Evolutionary conservation across 2,888 invertebrate species (phyloP).

Genomic region (Euzetes globulus): DNA sequence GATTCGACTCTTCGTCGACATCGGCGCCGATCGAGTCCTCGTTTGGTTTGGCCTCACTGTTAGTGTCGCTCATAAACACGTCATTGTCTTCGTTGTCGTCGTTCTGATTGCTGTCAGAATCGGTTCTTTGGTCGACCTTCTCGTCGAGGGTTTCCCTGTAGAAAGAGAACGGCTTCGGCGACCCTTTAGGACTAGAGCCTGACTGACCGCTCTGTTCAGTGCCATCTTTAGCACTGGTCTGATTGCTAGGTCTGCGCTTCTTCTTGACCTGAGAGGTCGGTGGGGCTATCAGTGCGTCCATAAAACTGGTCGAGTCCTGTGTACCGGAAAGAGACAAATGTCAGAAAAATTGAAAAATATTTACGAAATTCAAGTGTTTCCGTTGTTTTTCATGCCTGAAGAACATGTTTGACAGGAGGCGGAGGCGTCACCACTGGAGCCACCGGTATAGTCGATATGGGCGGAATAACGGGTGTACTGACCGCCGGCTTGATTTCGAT

Average conservation of each 20-base stretch:
- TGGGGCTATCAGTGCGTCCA: slow-evolving; percentile 27
- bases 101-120: slow-evolving; percentile 25
- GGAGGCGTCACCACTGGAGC: background rate
- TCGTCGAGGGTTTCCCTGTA: slow-evolving; percentile 38
- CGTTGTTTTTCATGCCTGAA: background rate
- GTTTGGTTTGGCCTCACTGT: background rate
- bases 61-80: background rate
- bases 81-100: background rate
- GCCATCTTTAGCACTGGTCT: background rate
- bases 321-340: background rate
- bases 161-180: slow-evolving; percentile 31
- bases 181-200: background rate
- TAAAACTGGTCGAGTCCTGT: slow-evolving; percentile 31
- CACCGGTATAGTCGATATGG: background rate
- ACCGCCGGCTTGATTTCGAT: background rate
- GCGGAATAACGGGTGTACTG: background rate
- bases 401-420: background rate
- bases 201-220: background rate
- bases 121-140: slow-evolving; percentile 34
- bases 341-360: background rate
- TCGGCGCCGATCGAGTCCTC: background rate
- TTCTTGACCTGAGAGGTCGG: background rate
- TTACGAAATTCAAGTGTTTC: no score
- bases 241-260: background rate
- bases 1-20: background rate